A percentile compares a stretch with the other conserved stretches of the same genome.
Evolutionary conservation across 2,797 vertebrate genomes (phyloP).

Genomic region (Typhlichthys subterraneus): DNA sequence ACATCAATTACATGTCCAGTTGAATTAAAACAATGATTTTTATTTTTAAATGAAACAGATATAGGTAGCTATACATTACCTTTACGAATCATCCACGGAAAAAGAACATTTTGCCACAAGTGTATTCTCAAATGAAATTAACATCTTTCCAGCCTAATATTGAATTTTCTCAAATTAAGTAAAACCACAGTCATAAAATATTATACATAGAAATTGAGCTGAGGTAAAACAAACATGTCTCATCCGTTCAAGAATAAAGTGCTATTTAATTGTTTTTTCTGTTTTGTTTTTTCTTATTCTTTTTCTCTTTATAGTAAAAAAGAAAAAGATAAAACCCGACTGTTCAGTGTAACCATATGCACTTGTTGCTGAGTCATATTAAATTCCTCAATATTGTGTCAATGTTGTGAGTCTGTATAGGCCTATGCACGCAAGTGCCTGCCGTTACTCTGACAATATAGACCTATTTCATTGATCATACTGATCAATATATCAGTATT

Average conservation of each 20-base stretch:
- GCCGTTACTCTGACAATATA: too few species aligned
- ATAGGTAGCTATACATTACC: conserved; percentile 10
- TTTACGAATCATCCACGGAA: conserved; percentile 1
- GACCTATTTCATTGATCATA: too few species aligned
- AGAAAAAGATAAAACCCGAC: conserved; percentile 9
- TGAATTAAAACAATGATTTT: conserved; percentile 7
- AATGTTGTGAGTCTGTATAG: conserved; percentile 32
- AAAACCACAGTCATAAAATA: conserved; percentile 36
- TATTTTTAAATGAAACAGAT: conserved; percentile 8
- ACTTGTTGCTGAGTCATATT: conserved; percentile 14
- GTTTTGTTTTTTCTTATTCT: background rate
- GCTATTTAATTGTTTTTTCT: conserved; percentile 40
- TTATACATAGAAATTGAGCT: conserved; percentile 25
- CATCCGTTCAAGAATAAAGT: conserved; percentile 66
- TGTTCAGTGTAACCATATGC: conserved; percentile 14
- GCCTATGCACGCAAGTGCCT: background rate
- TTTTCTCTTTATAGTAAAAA: too few species aligned
- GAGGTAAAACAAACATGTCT: conserved; percentile 60
- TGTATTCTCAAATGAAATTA: background rate
- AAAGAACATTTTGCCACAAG: background rate
- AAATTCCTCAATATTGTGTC: background rate
- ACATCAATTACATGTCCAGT: conserved; percentile 3
- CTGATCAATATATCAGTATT: too few species aligned
- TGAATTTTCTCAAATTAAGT: too few species aligned
- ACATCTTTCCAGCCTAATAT: conserved; percentile 1